Base-by-base conservation (phyloP, 2,113 vertebrate genomes). In the Marmota flaviventris region DNA sequence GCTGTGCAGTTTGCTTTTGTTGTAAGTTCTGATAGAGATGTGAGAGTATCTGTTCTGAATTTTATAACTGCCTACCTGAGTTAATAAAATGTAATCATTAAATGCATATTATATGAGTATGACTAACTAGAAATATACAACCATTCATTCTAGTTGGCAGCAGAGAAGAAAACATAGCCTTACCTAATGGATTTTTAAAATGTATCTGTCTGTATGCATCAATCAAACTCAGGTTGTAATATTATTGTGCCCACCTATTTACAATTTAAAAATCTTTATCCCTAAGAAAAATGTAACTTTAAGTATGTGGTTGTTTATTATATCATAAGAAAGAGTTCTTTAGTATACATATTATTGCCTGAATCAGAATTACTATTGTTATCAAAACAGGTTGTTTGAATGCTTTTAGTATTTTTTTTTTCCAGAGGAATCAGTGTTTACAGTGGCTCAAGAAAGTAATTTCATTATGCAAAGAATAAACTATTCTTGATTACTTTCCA, bases 121-220 rank as follows among this genome's bases (percentile, higher is more conserved):
- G 37, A 61, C 29, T 65, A 25, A 91, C 24, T 61, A 93, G 17
- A 92, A 86, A 78, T 18, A 18, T 48, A 65, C 6, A 63, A 91
- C 87, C 93, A 89, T n/a, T 85, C 22, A 94, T 85, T 85, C 29
- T 6, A 91, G 17, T 81, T 89, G 61, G 67, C 34, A 63, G 16
- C n/a, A 17, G 34, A 76, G 70, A 94, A 45, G 12, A 83, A 94
- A 90, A 12, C 29, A 27, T 53, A 78, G 32, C 1, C 10, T 14
- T 82, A 78, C 65, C 83, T 92, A 95, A 89, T 91, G 9, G 5
- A 70, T 93, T 91, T 75, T 76, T 72, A 86, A 93, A 76, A 94
- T 14, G 25, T 72, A 61, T 4, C 10, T 72, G 20, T 53, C 39
- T 82, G 32, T 45, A 78, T 34, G 4, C 10, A 86, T 58, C 25